Evolutionary conservation across 2,888 invertebrate species (phyloP).

Genomic region (Lepeophtheirus nordmannii): DNA sequence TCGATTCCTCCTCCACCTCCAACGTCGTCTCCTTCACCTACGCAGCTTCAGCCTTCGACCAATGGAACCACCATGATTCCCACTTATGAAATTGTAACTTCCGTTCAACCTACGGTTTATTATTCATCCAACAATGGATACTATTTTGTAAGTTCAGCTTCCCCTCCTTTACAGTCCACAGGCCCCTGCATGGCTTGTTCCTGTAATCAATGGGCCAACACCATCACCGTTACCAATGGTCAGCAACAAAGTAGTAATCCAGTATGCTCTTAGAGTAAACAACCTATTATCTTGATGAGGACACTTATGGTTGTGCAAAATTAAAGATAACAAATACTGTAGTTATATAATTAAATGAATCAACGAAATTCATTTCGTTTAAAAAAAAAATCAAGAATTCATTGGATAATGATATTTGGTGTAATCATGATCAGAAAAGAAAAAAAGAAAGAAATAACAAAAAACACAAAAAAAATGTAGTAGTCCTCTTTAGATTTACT

Average conservation of each 20-base stretch:
- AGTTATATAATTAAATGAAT: no score
- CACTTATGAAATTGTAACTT: slow-evolving; percentile 24
- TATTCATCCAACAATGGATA: slow-evolving; percentile 28
- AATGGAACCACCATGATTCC: slow-evolving; percentile 2
- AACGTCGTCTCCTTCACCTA: neutral
- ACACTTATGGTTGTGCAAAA: no score
- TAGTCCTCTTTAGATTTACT: no score
- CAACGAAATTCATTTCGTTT: no score
- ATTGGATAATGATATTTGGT: no score
- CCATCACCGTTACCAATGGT: slow-evolving; percentile 5
- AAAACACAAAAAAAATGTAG: no score
- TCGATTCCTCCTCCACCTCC: neutral
- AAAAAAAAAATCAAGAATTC: no score
- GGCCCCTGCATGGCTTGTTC: neutral
- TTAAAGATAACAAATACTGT: no score
- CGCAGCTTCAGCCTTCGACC: neutral
- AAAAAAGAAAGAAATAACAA: no score
- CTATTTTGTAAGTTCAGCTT: slow-evolving; percentile 26
- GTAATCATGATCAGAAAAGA: no score
- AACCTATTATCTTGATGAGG: no score
- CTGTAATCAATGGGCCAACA: neutral
- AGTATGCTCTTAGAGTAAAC: neutral
- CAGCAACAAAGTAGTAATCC: neutral
- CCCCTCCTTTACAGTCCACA: neutral
- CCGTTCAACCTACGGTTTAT: slow-evolving; percentile 28